Base-by-base conservation (phyloP, 2,113 vertebrate species). In the Sinocyclocheilus rhinocerous region DNA sequence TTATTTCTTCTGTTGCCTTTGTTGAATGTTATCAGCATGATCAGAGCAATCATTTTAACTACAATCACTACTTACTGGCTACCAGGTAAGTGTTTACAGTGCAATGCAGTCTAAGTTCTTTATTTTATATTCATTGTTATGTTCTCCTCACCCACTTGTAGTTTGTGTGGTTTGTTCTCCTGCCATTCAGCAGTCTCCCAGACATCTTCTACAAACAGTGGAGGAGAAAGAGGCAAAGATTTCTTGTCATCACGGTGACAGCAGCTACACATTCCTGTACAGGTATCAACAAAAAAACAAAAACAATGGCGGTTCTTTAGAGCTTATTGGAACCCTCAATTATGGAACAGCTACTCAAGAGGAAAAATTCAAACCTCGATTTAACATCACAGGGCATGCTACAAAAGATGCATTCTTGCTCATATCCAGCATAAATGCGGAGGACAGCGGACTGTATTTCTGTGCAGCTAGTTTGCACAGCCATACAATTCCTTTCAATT, bases 381-480 rank as follows among this genome's bases (percentile, higher is more conserved):
- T 89, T 39, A 72, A 39, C 11, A 50, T 87, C n/a, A 29, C 57
- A n/a, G 90, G 90, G 73, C 57, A 89, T n/a, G 20, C 88, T 13
- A 70, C 85, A 12, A 55, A n/a, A 48, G 45, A 87, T 26, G 90
- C 36, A 36, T 76, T 52, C 42, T 81, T 89, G 29, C 4, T 83
- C 3, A 86, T 88, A 26, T 81, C 84, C n/a, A 57, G 22, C 3
- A 59, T 88, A 36, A 26, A 24, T 36, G 2, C 9, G 10, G 22
- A 10, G 10, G 81, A 82, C 88, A 89, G 79, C 1, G 90, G 85
- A 0, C 29, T 90, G 15, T 94, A 93, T 72, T 92, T 89, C 86
- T 93, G 93, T 91, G 91, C 92, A 86, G 91, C 91, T 2, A 87
- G 88, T 0, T 63, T 59, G 82, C 93, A 94, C 93, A 26, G 15